These are phyloP conservation scores for Balearica regulorum DNA, from an alignment of 2,797 vertebrate genomes.

Conservation along the genomic window DNA sequence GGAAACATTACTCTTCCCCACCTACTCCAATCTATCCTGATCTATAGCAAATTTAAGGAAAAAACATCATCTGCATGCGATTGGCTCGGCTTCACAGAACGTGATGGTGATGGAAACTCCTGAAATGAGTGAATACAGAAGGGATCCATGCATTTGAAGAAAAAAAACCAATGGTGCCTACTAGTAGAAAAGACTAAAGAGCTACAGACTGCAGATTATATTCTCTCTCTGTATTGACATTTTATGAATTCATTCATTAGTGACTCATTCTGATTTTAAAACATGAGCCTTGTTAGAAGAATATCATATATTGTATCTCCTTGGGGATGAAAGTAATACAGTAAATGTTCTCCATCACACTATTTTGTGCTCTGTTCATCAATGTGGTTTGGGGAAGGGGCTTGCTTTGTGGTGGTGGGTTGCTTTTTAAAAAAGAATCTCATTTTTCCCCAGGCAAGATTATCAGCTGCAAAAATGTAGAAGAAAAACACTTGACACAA, in stretches of 20 bases:
- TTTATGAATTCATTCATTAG: conserved; percentile 38
- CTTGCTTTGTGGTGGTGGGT: neutral
- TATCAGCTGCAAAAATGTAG: neutral
- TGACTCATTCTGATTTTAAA: conserved; percentile 44
- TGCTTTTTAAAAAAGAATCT: neutral
- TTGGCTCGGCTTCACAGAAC: neutral
- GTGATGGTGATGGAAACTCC: neutral
- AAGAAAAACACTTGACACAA: neutral
- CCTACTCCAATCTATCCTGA: neutral
- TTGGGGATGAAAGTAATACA: neutral
- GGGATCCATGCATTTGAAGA: neutral
- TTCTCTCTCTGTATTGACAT: conserved; percentile 17
- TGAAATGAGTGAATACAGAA: conserved; percentile 1
- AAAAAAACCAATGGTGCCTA: neutral
- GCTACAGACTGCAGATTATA: neutral
- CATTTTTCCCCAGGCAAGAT: neutral
- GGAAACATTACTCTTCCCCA: neutral
- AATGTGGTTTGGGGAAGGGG: neutral
- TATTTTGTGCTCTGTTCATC: neutral
- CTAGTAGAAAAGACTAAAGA: neutral
- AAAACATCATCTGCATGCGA: neutral
- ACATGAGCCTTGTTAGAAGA: conserved; percentile 3
- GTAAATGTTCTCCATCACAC: neutral
- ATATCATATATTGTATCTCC: neutral
- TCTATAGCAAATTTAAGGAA: neutral